Evolutionary conservation across 2,888 invertebrate genomes (phyloP), one percentile per base, ranked within the genome.

Genomic region (Drosophila parthenogenetica): DNA sequence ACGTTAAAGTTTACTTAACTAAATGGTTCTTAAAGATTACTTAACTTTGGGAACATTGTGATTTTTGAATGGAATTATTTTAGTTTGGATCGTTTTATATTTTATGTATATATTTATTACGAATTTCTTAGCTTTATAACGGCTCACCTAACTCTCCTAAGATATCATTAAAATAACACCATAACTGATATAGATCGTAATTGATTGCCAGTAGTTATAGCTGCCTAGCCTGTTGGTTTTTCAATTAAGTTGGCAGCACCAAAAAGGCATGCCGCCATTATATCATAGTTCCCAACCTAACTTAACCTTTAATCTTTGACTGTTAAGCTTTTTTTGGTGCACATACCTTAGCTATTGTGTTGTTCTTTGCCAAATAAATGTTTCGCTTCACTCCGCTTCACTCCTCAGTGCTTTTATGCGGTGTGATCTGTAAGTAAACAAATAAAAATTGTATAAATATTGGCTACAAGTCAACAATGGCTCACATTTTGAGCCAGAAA

Each of bases 391-490:
- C 35, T 53, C 35, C 35, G 35, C 35, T 35, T 11, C 35, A 11
- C 13, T 11, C 13, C 35, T 35, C 13, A 29, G 29, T 29, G 22
- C 49, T 35, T 51, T 35, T 49, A 7, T 62, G 70, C 29, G 75
- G 57, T 79, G 66, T 60, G 75, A 80, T 82, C 81, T 82, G 86
- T 66, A 78, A 73, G 70, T 69, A 83, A 81, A 77, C 77, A 79
- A 86, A 86, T 83, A 70, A 79, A 83, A 83, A 83, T 81, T 83
- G 86, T 81, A 71, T 81, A 86, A 82, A 82, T 79, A 82, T 86
- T 86, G 66, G 78, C 58, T 63, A 54, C 11, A 16, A 68, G 53
- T 45, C 46, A 59, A 54, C 54, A 54, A 37, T 45, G 29, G 17
- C n/a, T 17, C 29, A 46, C 46, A 67, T 67, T 67, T 55, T 82